These are phyloP conservation scores for Agrotis ipsilon DNA, from an alignment of 2,888 invertebrate species.

Conservation along the genomic window DNA sequence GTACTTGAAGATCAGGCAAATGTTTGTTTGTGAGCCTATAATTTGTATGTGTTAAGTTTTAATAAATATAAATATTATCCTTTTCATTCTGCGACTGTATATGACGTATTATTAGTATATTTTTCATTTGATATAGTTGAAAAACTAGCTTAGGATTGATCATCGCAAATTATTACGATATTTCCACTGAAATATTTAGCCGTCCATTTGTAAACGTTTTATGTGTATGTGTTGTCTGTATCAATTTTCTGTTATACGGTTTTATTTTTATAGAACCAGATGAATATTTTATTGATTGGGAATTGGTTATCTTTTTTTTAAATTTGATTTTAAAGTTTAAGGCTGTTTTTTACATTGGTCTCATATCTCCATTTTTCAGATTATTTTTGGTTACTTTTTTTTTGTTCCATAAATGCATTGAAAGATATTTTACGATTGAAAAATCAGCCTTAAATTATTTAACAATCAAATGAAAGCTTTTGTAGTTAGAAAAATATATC, in stretches of 20 bases:
- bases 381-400: too few species aligned
- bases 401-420: neutral
- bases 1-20: too few species aligned
- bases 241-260: constrained; percentile 3
- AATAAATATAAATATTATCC: neutral
- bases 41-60: too few species aligned
- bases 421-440: neutral
- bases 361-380: neutral
- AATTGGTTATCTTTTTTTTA: constrained; percentile 12
- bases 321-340: neutral
- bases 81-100: constrained; percentile 21
- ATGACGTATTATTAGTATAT: constrained; percentile 2
- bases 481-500: constrained; percentile 67
- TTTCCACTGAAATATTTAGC: neutral
- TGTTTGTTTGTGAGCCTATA: too few species aligned
- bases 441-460: constrained; percentile 2
- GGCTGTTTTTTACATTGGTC: constrained; percentile 5
- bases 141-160: neutral
- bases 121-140: neutral
- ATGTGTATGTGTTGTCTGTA: neutral
- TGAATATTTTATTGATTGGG: constrained; percentile 10
- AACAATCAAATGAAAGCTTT: constrained; percentile 64
- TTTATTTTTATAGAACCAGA: constrained; percentile 14
- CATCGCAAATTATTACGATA: neutral
- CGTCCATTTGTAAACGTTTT: constrained; percentile 10